Conservation (phyloP, 2,113 vertebrate genomes). For the Cnemophilus loriae region DNA sequence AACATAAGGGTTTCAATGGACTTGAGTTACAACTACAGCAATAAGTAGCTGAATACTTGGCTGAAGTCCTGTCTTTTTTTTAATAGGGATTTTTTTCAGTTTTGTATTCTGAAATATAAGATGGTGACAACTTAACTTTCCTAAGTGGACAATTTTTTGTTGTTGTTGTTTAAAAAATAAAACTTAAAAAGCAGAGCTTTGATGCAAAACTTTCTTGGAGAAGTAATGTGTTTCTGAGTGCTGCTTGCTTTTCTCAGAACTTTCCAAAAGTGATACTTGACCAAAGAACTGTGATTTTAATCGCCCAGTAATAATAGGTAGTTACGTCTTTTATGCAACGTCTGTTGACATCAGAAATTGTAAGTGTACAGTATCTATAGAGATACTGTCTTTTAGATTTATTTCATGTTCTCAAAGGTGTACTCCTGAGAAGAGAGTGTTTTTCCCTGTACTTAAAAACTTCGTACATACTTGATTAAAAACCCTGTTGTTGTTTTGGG, state of each 20-base stretch:
- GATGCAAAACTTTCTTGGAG: conserved; percentile 27
- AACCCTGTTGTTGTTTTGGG: not conserved
- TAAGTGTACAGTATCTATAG: not conserved
- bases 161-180: conserved; percentile 53
- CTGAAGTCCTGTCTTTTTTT: conserved; percentile 55
- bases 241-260: not conserved
- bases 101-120: conserved; percentile 62
- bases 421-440: not conserved
- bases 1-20: conserved; percentile 20
- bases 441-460: not conserved
- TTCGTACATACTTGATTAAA: not conserved
- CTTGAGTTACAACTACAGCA: conserved; percentile 58
- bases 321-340: not conserved
- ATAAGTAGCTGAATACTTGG: conserved; percentile 57
- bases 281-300: not conserved
- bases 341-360: not conserved
- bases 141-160: conserved; percentile 16
- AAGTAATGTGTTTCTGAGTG: not conserved
- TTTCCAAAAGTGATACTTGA: not conserved
- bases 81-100: conserved; percentile 57
- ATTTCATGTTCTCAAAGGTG: not conserved
- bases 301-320: not conserved
- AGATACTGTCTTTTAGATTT: not conserved
- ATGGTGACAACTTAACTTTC: conserved; percentile 50
- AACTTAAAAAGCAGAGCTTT: conserved; percentile 50